A percentile compares a stretch with the other conserved stretches of the same genome.
Evolutionary conservation across 2,888 invertebrate species (phyloP).

Genomic region (Malthinus seriepunctatus): DNA sequence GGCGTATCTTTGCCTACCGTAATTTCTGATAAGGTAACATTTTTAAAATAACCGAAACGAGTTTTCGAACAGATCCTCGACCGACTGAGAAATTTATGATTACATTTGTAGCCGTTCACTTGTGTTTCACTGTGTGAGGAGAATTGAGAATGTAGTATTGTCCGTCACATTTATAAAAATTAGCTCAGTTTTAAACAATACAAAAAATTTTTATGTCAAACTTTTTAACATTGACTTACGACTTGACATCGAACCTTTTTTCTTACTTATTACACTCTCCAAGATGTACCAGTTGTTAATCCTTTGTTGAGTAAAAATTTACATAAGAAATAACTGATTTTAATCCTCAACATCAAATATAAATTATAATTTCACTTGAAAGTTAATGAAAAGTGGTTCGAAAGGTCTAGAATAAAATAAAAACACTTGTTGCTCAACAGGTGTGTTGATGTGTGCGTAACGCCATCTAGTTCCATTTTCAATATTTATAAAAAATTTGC

Average conservation of each 20-base stretch:
- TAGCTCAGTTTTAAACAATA: background rate
- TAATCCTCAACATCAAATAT: too few species aligned
- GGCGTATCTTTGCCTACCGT: constrained; percentile 49
- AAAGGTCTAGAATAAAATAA: too few species aligned
- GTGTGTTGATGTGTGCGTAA: too few species aligned
- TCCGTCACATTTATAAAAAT: constrained; percentile 45
- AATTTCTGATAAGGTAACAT: constrained; percentile 51
- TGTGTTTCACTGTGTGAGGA: constrained; percentile 51
- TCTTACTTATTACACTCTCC: too few species aligned
- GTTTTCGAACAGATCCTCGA: constrained; percentile 45
- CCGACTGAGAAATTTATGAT: constrained; percentile 51
- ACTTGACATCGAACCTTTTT: too few species aligned
- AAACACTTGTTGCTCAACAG: too few species aligned
- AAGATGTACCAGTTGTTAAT: background rate
- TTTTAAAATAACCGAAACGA: constrained; percentile 49
- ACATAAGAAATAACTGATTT: background rate
- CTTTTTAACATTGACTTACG: too few species aligned
- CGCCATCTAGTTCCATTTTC: too few species aligned
- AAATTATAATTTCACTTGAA: too few species aligned
- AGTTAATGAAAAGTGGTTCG: too few species aligned
- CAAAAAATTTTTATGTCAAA: too few species aligned
- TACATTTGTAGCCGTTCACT: constrained; percentile 52
- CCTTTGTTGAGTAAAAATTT: background rate
- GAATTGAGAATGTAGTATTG: constrained; percentile 51
- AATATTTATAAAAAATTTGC: too few species aligned